Percentiles rank a stretch among this genome's conserved stretches.
Evolutionary conservation across 2,113 vertebrate genomes (phyloP).

Genomic region (Cepphus grylle): DNA sequence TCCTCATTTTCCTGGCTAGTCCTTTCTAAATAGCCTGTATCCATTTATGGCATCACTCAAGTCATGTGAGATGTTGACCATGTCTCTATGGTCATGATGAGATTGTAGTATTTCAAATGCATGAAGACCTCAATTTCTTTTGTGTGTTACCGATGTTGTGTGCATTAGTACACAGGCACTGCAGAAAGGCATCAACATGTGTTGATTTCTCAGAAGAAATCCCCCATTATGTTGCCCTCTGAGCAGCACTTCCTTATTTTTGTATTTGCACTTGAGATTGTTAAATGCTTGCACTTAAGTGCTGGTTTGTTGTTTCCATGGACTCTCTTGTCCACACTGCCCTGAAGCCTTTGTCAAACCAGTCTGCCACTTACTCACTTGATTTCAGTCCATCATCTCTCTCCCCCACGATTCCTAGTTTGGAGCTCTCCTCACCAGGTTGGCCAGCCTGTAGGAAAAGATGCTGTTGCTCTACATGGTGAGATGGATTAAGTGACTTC

Average conservation of each 20-base stretch:
- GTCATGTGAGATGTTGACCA: neutral
- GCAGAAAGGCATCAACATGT: neutral
- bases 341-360: neutral
- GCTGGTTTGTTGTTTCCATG: neutral
- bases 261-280: neutral
- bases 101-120: neutral
- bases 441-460: neutral
- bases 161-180: neutral
- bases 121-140: neutral
- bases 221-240: neutral
- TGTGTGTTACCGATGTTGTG: neutral
- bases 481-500: neutral
- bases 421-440: neutral
- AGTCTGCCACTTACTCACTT: neutral
- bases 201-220: neutral
- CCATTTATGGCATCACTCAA: neutral
- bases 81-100: neutral
- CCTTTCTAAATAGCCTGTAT: neutral
- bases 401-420: neutral
- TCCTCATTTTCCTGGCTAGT: neutral
- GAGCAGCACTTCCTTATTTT: neutral
- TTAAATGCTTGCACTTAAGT: neutral
- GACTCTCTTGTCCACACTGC: neutral
- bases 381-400: neutral
- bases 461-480: neutral